A percentile compares a stretch with the other conserved stretches of the same genome.
phyloP scores from a whole-genome alignment of 2,888 invertebrate genomes.

The Schizaphis graminum region DNA sequence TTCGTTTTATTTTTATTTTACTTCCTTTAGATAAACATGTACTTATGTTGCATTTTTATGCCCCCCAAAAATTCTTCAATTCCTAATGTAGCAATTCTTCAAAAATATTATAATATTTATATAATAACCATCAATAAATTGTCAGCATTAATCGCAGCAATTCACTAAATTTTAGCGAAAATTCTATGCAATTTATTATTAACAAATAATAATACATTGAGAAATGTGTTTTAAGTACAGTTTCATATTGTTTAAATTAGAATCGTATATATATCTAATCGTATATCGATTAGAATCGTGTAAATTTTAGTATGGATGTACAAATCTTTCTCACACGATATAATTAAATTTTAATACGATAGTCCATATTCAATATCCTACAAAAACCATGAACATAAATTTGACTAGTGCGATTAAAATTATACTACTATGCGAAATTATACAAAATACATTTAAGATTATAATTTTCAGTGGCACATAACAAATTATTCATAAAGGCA shows the following conservation, averaged over 20 bases:
- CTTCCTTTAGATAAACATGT: background rate
- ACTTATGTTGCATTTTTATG: background rate
- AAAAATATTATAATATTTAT: background rate
- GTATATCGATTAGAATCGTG: too few relatives aligned
- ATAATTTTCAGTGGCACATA: too few relatives aligned
- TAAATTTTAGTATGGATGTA: background rate
- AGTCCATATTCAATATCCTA: too few relatives aligned
- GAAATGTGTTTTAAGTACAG: background rate
- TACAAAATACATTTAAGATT: too few relatives aligned
- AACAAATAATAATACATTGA: background rate
- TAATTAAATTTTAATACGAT: background rate
- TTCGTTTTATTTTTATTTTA: background rate
- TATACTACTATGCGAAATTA: too few relatives aligned
- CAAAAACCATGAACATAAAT: too few relatives aligned
- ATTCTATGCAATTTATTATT: background rate
- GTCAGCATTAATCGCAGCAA: background rate
- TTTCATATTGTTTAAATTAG: background rate
- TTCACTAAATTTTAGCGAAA: background rate
- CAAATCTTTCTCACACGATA: background rate
- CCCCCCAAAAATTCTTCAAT: background rate
- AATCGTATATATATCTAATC: too few relatives aligned
- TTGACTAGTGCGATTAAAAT: too few relatives aligned
- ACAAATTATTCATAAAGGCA: too few relatives aligned
- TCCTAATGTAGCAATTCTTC: background rate
- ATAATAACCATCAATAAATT: background rate